phyloP scores from a whole-genome alignment of 2,113 vertebrate genomes.

The Strix aluco region DNA sequence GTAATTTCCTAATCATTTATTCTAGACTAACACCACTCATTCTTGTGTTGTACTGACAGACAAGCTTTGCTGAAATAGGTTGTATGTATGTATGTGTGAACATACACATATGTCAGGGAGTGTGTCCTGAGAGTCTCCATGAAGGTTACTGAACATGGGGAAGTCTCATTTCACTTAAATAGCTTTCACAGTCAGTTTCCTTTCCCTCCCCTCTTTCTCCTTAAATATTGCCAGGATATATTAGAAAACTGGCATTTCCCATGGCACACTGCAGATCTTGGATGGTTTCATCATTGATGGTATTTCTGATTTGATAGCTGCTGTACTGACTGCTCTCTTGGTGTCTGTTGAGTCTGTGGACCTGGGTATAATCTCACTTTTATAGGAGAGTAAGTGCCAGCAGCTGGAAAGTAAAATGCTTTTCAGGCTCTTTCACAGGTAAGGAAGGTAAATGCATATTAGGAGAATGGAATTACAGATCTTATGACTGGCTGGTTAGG shows the following conservation, averaged over 20 bases:
- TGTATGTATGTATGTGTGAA: neutral
- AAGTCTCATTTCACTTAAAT: neutral
- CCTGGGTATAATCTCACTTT: conserved; percentile 58
- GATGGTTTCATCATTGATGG: conserved; percentile 68
- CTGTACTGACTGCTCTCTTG: conserved; percentile 53
- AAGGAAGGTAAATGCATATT: conserved; percentile 39
- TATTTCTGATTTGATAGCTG: conserved; percentile 74
- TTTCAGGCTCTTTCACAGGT: neutral
- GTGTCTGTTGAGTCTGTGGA: conserved; percentile 23
- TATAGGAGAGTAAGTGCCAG: neutral
- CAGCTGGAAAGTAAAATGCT: neutral
- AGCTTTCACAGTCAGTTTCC: neutral
- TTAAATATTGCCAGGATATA: neutral
- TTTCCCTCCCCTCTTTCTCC: neutral
- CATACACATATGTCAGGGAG: neutral
- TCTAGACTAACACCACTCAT: neutral
- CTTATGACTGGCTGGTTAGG: neutral
- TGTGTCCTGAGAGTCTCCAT: neutral
- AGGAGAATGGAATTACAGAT: neutral
- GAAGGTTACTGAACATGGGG: neutral
- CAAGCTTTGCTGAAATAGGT: neutral
- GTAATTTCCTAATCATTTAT: neutral
- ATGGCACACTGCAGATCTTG: conserved; percentile 46
- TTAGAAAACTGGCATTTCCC: conserved; percentile 52
- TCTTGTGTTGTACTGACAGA: neutral